Evolutionary conservation across 2,797 vertebrate species (phyloP), one percentile per base, ranked within the genome.

Genomic region (Enteromius viviparus): DNA sequence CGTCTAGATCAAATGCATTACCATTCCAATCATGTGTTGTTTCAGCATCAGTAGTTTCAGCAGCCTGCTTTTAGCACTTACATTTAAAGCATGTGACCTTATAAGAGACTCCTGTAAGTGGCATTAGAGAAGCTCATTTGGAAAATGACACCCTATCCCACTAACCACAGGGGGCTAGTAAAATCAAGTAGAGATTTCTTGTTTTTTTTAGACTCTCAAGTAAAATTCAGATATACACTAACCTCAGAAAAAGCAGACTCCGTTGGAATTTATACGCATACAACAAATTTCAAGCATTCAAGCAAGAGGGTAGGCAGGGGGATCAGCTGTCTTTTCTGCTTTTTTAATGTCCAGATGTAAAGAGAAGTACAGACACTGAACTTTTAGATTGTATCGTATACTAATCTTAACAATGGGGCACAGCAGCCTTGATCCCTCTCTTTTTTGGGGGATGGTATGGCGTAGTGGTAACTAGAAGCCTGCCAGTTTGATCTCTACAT

Each of bases 141-240:
- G 34, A 65, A 81, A 85, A 85, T 53, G 72, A 72, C 34, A 77
- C 71, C 37, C 55, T 32, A 60, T 87, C 55, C 71, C 65, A 65
- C 62, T 42, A 49, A 2, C 47, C 21, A 37, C 34, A n/a, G 75
- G 51, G 21, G 40, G 69, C 42, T 72, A 14, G 49, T 75, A 32
- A 80, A 81, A 55, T 78, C 51, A 76, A 53, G 69, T 40, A 32
- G 14, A 53, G 29, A 49, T 70, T 29, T 58, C 45, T 80, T 21
- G 26, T 79, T 11, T 40, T 14, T 3, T 40, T 58, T 40, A 55
- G 6, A 29, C 23, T 42, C 34, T 32, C 10, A 23, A 14, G 26
- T 51, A 47, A 10, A 65, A 21, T 49, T 78, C 37, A 62, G n/a
- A 76, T 42, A 19, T 14, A 60, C 14, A 4, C 19, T 23, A 37